Base-by-base conservation (phyloP, 2,888 invertebrate genomes). In the Drosophila siamana region DNA sequence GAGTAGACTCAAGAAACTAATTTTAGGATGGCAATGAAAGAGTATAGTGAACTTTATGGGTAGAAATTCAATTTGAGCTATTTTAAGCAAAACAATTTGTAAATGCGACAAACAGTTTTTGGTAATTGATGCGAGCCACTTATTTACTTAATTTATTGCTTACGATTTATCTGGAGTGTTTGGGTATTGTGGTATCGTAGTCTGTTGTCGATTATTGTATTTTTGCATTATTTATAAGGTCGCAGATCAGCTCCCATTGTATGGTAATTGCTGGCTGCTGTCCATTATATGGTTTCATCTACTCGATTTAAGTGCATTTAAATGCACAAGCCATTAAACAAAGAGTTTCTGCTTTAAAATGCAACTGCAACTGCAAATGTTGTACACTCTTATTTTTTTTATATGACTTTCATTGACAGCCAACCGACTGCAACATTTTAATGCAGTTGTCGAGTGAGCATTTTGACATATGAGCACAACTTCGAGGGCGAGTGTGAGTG, bases 291-390 rank as follows among this genome's bases (percentile, higher is more conserved):
- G 43, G 33, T 8, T 36, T 4, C 52, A 38, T 64, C 15, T 52
- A 41, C 61, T 61, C 61, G 33, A 64, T 61, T 69, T 74, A 83
- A 80, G 74, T 67, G 74, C 69, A 69, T 81, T 86, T 76, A 83
- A 85, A 76, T 69, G 68, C 76, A 48, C 59, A 55, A 60, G 47
- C 63, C 62, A 74, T 74, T 80, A 69, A 82, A 66, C 68, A 73
- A 71, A 69, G 64, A 66, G 70, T 48, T 62, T 26, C 38, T 46
- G 70, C 46, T 69, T 74, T 72, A 80, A 84, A 80, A 57, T 68
- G 69, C 61, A 55, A 36, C 28, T 54, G 51, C 43, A 59, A 36
- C 43, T 51, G 60, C 40, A 56, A 54, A 41, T 43, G 28, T 76
- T 72, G 56, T 56, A 55, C 51, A 47, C 50, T 48, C 69, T 75